Evolutionary conservation across 2,888 invertebrate genomes (phyloP), one percentile per base, ranked within the genome.

Genomic region (Cephus nigrinus): DNA sequence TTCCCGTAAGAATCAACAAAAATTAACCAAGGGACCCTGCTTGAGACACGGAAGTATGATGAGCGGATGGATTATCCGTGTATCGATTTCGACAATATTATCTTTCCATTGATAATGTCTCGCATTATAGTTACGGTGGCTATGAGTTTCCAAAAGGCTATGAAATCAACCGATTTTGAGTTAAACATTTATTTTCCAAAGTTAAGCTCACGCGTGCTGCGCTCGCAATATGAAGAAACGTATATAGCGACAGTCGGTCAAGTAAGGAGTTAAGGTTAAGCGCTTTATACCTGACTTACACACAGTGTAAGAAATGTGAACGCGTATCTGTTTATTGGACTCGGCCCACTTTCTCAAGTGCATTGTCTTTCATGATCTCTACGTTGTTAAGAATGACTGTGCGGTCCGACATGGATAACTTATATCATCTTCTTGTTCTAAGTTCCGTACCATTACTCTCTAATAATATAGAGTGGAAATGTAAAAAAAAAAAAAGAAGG

Each of bases 301-400:
- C 23, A 55, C 55, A 23, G 15, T 23, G 23, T 9, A 23, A 55
- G 23, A 23, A 55, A 32, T 33, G n/a, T 34, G 34, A 33, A 75
- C 32, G 68, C 30, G 12, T 68, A 55, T 69, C 69, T 75, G 68
- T 68, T 68, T 35, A 36, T 76, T 73, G 31, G 34, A n/a, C 69
- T 33, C 34, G 73, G 55, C 31, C 69, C 74, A 73, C 73, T 77
- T 77, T 77, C 77, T 71, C 71, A 33, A 31, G 12, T 2, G 31
- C 71, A 33, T 33, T 55, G 55, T 55, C 55, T 23, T 55, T 55
- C 23, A 23, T 9, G 55, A 55, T 55, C 55, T 23, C 23, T 23
- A 23, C 0, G 23, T 15, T 40, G 9, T 40, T 40, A 15, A 23
- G 9, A 40, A 55, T 55, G 55, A 55, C 9, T 55, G 15, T 55